Evolutionary conservation across 1,140 invertebrate genomes (phyloP).

Genomic region (Saccostrea echinata): DNA sequence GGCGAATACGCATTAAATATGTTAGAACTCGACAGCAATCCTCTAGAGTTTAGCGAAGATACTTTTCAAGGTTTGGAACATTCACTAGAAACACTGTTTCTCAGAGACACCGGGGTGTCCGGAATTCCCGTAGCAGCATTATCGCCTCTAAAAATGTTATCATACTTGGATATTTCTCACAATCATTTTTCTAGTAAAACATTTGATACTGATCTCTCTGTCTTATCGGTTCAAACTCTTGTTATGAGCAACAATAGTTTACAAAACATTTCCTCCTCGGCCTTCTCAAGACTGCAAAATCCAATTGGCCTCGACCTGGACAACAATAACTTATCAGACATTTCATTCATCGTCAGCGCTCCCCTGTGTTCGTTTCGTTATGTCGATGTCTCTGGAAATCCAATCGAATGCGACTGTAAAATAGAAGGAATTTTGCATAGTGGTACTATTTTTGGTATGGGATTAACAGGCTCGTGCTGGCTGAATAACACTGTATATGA

Average conservation of each 20-base stretch:
- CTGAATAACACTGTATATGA: not conserved
- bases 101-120: slow-evolving; percentile 48
- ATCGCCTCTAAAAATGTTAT: slow-evolving; percentile 35
- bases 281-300: slow-evolving; percentile 44
- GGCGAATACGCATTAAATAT: slow-evolving; percentile 48
- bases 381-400: slow-evolving; percentile 57
- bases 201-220: slow-evolving; percentile 13
- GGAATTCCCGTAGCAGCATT: slow-evolving; percentile 50
- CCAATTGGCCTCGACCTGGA: slow-evolving; percentile 57
- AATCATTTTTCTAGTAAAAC: slow-evolving; percentile 46
- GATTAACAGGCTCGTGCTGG: slow-evolving; percentile 46
- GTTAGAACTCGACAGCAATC: slow-evolving; percentile 57
- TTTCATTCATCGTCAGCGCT: slow-evolving; percentile 54
- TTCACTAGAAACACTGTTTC: slow-evolving; percentile 50
- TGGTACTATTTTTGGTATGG: slow-evolving; percentile 51
- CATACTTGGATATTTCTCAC: slow-evolving; percentile 55
- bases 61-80: slow-evolving; percentile 56
- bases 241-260: slow-evolving; percentile 54
- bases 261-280: slow-evolving; percentile 38
- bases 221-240: slow-evolving; percentile 42
- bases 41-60: slow-evolving; percentile 41
- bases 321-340: slow-evolving; percentile 51
- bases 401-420: slow-evolving; percentile 58
- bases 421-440: slow-evolving; percentile 54
- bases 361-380: slow-evolving; percentile 56